Evolutionary conservation across 2,888 invertebrate species (phyloP).

Genomic region (Acanthacorydalis orientalis): DNA sequence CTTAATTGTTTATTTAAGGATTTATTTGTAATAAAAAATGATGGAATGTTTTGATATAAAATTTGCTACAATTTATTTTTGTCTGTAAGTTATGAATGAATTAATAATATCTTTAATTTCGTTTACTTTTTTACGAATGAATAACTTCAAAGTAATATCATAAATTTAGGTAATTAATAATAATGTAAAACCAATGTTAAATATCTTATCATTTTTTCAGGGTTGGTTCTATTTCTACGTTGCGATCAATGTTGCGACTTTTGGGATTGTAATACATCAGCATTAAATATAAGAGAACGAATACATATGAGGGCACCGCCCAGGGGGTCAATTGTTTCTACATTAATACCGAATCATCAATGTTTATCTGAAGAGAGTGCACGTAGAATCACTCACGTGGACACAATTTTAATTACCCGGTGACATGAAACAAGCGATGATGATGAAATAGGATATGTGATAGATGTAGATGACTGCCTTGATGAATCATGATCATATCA

Average conservation of each 20-base stretch:
- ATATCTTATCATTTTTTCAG: too few species aligned
- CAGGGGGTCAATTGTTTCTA: slow-evolving; percentile 24
- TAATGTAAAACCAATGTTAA: too few species aligned
- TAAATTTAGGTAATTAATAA: too few species aligned
- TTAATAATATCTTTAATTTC: too few species aligned
- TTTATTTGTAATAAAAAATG: too few species aligned
- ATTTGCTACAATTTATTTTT: too few species aligned
- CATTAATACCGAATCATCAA: slow-evolving; percentile 11
- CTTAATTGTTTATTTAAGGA: too few species aligned
- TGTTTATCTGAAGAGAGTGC: slow-evolving; percentile 17
- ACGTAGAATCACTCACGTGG: slow-evolving; percentile 32
- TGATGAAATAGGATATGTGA: slow-evolving; percentile 6
- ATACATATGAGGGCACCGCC: slow-evolving; percentile 31
- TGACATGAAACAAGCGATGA: slow-evolving; percentile 19
- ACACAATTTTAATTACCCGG: slow-evolving; percentile 43
- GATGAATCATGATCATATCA: neutral
- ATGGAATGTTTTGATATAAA: too few species aligned
- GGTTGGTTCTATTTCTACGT: slow-evolving; percentile 22
- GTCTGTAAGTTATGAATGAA: too few species aligned
- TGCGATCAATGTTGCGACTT: slow-evolving; percentile 21
- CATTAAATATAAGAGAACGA: slow-evolving; percentile 13
- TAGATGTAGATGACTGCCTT: slow-evolving; percentile 7
- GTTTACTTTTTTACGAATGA: too few species aligned
- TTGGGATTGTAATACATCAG: slow-evolving; percentile 16
- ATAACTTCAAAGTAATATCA: too few species aligned